phyloP scores from a whole-genome alignment of 1,140 invertebrate species.

The Acarapis woodi region DNA sequence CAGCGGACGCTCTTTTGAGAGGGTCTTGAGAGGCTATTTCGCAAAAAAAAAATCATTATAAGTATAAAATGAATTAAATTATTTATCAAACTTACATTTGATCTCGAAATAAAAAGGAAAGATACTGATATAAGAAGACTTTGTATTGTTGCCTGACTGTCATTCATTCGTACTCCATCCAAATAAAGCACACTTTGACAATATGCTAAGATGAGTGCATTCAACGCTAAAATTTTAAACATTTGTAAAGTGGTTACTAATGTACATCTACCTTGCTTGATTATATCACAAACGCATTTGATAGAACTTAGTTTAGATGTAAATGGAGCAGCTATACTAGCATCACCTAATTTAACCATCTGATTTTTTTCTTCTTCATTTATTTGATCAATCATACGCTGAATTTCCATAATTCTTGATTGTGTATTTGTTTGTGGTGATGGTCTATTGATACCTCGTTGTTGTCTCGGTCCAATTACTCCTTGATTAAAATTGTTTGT shows the following conservation, averaged over 20 bases:
- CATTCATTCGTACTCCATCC: conserved; percentile 91
- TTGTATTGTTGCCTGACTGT: conserved; percentile 69
- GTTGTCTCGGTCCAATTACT: neutral
- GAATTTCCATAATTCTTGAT: conserved; percentile 27
- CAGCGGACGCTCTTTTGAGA: conserved; percentile 75
- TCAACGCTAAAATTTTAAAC: conserved; percentile 99
- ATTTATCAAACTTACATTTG: conserved; percentile 35
- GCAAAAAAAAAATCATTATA: neutral
- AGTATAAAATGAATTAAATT: neutral
- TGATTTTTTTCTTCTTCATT: conserved; percentile 65
- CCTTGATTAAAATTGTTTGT: conserved; percentile 1
- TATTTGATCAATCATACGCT: conserved; percentile 54
- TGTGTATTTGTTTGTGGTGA: conserved; percentile 16
- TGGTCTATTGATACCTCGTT: neutral
- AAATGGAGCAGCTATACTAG: conserved; percentile 94
- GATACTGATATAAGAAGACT: conserved; percentile 74
- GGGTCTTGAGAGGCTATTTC: conserved; percentile 53
- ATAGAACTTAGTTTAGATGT: conserved; percentile 92
- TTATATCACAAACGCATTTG: conserved; percentile 87
- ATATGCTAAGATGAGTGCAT: conserved; percentile 88
- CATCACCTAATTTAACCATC: conserved; percentile 83
- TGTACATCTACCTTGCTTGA: conserved; percentile 95
- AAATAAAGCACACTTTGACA: conserved; percentile 93
- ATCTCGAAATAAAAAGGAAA: conserved; percentile 91
- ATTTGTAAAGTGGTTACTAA: conserved; percentile 96